Evolutionary conservation across 2,888 invertebrate species (phyloP).

Genomic region (Tenthredo notha): DNA sequence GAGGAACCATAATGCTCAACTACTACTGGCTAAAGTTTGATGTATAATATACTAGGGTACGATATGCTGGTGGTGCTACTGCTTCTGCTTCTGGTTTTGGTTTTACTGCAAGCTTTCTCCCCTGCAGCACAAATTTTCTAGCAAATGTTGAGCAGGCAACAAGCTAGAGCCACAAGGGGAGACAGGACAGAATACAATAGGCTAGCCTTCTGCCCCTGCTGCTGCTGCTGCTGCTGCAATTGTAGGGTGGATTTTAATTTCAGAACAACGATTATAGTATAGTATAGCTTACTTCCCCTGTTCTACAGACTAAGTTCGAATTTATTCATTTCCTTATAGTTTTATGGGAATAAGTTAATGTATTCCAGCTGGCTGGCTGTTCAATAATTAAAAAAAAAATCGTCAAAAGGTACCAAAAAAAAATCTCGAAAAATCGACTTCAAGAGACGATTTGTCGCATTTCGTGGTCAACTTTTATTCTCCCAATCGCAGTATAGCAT

Average conservation of each 20-base stretch:
- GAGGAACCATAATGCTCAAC: neutral
- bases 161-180: neutral
- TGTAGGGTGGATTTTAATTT: conserved; percentile 19
- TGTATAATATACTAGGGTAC: neutral
- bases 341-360: neutral
- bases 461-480: too few species aligned
- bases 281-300: neutral
- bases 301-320: neutral
- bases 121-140: neutral
- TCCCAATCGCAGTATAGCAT: too few species aligned
- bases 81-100: neutral
- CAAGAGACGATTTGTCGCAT: too few species aligned
- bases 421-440: too few species aligned
- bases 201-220: neutral
- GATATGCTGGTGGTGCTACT: neutral
- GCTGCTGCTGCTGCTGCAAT: conserved; percentile 2
- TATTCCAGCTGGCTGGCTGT: neutral
- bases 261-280: neutral
- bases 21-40: neutral
- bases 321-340: neutral
- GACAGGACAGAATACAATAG: neutral
- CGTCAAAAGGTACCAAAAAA: neutral
- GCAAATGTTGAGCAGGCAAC: conserved; percentile 2
- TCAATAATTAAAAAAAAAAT: neutral
- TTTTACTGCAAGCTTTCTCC: neutral